Base-by-base conservation (phyloP, 2,888 invertebrate genomes). In the Pammene aurita region DNA sequence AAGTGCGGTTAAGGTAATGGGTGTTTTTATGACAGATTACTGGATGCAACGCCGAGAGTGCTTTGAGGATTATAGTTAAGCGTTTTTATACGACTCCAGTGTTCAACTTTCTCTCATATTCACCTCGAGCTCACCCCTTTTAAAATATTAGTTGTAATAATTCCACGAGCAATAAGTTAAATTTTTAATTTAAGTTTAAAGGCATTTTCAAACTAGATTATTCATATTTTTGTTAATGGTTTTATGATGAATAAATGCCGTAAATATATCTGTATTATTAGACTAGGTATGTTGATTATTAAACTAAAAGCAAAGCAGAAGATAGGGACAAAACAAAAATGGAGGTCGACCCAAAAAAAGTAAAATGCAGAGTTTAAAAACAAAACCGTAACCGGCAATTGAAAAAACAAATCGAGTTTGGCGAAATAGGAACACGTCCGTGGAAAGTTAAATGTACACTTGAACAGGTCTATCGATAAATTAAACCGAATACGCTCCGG, bases 381-480 rank as follows among this genome's bases (percentile, higher is more conserved):
- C 41, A 50, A 52, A 41, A 60, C 46, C 46, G 60, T 16, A 48
- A 55, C 13, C 26, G 54, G 16, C 44, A 54, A 55, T 64, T 54
- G 44, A 42, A 55, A 64, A 52, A 54, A 64, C 34, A 64, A 64
- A 64, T 64, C 34, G 54, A 60, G 14, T 57, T 26, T 26, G 42
- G 26, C 54, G 38, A 55, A 48, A 42, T 26, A 50, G 58, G n/a
- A 58, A 55, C 38, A 35, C 52, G 42, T 5, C 7, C 50, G 57
- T 26, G 50, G 54, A 63, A 58, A 58, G 57, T 63, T 52, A 44
- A 57, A 42, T 11, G 35, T 35, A 52, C 52, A 64, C 46, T 66
- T 56, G 35, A 50, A 66, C 70, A 66, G 56, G 52, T 66, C 67
- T 68, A 72, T 72, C 70, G 66, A 35, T 68, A 66, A 57, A 56